These are phyloP conservation scores for Neodon shergylaensis DNA, from an alignment of 2,113 vertebrate species.

Conservation along the genomic window DNA sequence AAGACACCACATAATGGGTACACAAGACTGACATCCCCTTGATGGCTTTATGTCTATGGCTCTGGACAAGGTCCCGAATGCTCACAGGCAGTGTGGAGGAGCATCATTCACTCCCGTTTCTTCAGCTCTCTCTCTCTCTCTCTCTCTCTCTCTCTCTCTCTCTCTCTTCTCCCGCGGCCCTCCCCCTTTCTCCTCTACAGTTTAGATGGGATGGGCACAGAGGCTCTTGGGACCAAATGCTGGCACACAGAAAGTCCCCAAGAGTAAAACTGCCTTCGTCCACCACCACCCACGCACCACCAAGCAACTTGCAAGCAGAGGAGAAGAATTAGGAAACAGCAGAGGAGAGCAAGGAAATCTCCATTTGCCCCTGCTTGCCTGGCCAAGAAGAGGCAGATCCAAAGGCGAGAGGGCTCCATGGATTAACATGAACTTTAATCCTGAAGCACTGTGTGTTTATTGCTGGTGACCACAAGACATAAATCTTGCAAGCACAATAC, in stretches of 20 bases:
- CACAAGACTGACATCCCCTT: background rate
- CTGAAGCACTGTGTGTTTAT: slow-evolving; percentile 84
- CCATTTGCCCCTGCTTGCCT: slow-evolving; percentile 78
- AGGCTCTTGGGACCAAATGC: background rate
- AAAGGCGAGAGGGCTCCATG: slow-evolving; percentile 61
- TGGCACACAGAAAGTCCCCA: background rate
- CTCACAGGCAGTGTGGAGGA: background rate
- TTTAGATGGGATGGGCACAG: background rate
- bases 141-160: too few species aligned
- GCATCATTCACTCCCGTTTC: slow-evolving; percentile 34
- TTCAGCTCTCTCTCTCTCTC: background rate
- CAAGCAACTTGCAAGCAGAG: slow-evolving; percentile 3
- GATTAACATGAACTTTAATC: slow-evolving; percentile 86
- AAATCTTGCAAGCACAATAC: slow-evolving; percentile 86
- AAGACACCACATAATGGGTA: slow-evolving; percentile 35
- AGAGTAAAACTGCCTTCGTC: background rate
- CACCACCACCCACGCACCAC: background rate
- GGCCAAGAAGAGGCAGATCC: slow-evolving; percentile 83
- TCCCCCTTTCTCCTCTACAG: too few species aligned
- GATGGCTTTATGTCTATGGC: slow-evolving; percentile 43
- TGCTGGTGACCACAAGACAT: slow-evolving; percentile 90
- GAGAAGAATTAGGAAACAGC: slow-evolving; percentile 70
- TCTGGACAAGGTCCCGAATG: slow-evolving; percentile 37
- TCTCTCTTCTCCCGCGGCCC: too few species aligned
- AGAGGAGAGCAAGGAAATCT: slow-evolving; percentile 80